phyloP scores from a whole-genome alignment of 2,888 invertebrate genomes.

The Auanema freiburgensis region DNA sequence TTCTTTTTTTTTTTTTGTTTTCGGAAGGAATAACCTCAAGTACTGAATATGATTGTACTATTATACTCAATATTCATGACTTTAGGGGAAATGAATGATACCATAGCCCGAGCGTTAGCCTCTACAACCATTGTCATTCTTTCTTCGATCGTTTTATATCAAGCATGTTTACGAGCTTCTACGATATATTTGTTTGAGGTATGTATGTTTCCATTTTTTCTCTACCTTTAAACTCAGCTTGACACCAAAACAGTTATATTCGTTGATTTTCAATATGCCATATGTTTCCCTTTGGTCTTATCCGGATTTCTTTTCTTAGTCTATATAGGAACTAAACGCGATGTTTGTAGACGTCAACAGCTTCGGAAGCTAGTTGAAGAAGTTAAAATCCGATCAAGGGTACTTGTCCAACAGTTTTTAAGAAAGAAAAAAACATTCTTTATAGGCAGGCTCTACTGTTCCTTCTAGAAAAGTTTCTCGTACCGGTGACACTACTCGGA shows the following conservation, averaged over 20 bases:
- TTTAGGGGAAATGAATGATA: constrained; percentile 22
- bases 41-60: no score
- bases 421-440: neutral
- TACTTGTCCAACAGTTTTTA: no score
- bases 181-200: constrained; percentile 55
- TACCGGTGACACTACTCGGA: constrained; percentile 13
- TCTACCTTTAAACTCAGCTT: constrained; percentile 27
- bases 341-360: constrained; percentile 26
- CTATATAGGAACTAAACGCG: constrained; percentile 38
- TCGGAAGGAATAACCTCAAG: no score
- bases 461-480: constrained; percentile 13
- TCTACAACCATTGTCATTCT: constrained; percentile 12
- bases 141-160: constrained; percentile 33
- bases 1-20: no score
- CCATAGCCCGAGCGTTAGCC: constrained; percentile 24
- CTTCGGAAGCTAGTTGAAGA: constrained; percentile 20
- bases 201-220: neutral
- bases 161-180: constrained; percentile 37
- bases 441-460: constrained; percentile 8
- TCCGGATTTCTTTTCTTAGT: constrained; percentile 39
- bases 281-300: constrained; percentile 35
- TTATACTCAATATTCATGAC: no score
- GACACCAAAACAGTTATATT: constrained; percentile 39
- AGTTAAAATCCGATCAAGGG: constrained; percentile 1
- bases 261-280: constrained; percentile 32